Evolutionary conservation across 2,888 invertebrate species (phyloP).

Genomic region (Lasius platythorax): DNA sequence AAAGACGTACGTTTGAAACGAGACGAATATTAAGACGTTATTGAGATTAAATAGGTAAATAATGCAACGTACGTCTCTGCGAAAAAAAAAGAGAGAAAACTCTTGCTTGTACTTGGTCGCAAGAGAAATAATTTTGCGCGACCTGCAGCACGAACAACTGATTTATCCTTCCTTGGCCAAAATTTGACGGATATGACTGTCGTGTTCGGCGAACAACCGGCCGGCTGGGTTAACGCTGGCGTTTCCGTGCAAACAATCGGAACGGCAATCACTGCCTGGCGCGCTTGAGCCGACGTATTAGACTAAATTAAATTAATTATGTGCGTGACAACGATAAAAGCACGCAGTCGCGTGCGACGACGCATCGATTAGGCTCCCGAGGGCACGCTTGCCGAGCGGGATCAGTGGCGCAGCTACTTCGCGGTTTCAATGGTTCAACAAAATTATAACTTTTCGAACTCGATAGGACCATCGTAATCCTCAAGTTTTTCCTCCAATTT

Average conservation of each 20-base stretch:
- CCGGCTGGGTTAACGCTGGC: conserved; percentile 73
- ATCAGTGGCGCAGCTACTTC: conserved; percentile 37
- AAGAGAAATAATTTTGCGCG: conserved; percentile 13
- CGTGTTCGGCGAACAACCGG: conserved; percentile 65
- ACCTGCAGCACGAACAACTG: conserved; percentile 22
- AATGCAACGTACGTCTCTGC: not conserved
- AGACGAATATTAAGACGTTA: conserved; percentile 10
- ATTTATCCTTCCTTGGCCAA: conserved; percentile 44
- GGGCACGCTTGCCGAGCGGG: conserved; percentile 70
- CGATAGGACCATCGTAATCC: not conserved
- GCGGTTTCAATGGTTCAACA: not conserved
- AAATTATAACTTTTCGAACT: not conserved
- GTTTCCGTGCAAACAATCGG: conserved; percentile 84
- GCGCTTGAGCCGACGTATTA: conserved; percentile 80
- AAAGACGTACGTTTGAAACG: not conserved
- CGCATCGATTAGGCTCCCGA: conserved; percentile 82
- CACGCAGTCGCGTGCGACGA: conserved; percentile 84
- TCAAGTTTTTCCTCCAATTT: not conserved
- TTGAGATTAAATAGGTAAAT: conserved; percentile 16
- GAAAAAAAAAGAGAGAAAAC: not conserved
- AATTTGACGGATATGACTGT: conserved; percentile 65
- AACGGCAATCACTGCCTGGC: conserved; percentile 80
- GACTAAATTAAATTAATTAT: conserved; percentile 86
- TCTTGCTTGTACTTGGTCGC: not conserved
- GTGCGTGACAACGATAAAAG: conserved; percentile 86